Evolutionary conservation across 2,113 vertebrate species (phyloP).

Genomic region (Aspidoscelis tigris): DNA sequence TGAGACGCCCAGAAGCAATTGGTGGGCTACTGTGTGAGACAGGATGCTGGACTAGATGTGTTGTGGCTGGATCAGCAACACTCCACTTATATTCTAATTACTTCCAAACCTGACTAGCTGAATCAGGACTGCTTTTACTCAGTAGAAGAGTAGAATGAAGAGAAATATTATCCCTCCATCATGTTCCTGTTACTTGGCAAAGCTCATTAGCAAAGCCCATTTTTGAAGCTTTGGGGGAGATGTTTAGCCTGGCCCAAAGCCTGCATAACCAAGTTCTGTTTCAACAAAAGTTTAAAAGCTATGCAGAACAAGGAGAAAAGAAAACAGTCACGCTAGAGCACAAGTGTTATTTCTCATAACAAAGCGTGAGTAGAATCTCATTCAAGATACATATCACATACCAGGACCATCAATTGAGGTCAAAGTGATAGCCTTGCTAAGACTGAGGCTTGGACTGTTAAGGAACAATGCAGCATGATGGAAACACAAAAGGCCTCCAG

Average conservation of each 20-base stretch:
- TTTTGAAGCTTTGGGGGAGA: neutral
- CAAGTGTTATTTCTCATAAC: conserved; percentile 27
- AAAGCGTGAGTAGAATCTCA: neutral
- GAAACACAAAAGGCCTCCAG: neutral
- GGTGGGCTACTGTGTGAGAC: too few relatives aligned
- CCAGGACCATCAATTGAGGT: neutral
- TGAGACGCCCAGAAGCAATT: too few relatives aligned
- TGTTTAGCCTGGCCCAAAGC: rapidly evolving
- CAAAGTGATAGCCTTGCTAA: neutral
- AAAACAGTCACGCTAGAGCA: neutral
- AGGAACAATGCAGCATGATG: neutral
- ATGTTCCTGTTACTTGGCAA: neutral
- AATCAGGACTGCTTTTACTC: neutral
- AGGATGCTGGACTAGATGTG: too few relatives aligned
- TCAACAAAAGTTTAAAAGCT: neutral
- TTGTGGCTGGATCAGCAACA: too few relatives aligned
- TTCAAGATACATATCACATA: conserved; percentile 9
- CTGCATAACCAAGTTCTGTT: neutral
- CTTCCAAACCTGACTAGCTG: neutral
- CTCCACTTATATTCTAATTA: too few relatives aligned
- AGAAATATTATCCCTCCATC: neutral
- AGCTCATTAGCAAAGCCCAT: neutral
- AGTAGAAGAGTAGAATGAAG: neutral
- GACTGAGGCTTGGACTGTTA: conserved; percentile 2
- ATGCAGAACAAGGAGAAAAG: neutral